Conservation (phyloP, 1,140 invertebrate genomes). For the Drosophila lowei region DNA sequence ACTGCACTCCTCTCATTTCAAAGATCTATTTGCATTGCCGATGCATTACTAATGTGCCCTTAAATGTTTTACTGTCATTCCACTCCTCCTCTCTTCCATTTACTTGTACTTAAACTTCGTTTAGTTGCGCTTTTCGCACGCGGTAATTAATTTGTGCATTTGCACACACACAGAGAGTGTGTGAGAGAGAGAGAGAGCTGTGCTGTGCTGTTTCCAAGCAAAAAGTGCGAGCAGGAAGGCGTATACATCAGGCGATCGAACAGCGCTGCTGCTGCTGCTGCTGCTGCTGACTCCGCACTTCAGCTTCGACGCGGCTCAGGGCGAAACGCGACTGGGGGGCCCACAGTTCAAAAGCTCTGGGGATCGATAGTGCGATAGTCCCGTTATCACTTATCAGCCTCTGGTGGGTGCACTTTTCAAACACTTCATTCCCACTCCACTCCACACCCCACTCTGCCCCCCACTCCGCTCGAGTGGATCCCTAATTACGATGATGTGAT, state of each 20-base stretch:
- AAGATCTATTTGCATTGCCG: neutral
- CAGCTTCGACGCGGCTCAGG: neutral
- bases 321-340: constrained; percentile 14
- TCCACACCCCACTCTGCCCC: neutral
- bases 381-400: constrained; percentile 23
- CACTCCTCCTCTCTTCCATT: constrained; percentile 3
- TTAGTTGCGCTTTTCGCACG: constrained; percentile 42
- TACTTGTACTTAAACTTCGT: constrained; percentile 27
- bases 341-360: constrained; percentile 37
- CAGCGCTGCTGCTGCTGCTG: constrained; percentile 17
- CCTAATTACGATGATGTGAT: constrained; percentile 59
- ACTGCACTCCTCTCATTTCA: too few species aligned
- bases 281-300: constrained; percentile 35
- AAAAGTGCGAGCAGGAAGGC: constrained; percentile 21
- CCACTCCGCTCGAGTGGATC: constrained; percentile 23
- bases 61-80: constrained; percentile 9
- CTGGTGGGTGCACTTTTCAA: constrained; percentile 32
- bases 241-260: constrained; percentile 68
- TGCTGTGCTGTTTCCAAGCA: neutral
- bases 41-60: constrained; percentile 11
- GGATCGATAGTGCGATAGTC: constrained; percentile 4
- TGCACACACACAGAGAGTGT: constrained; percentile 25
- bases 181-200: constrained; percentile 18
- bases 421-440: too few species aligned
- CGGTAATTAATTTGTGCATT: constrained; percentile 40